These are phyloP conservation scores for Macrotis lagotis DNA, from an alignment of 2,113 vertebrate genomes.

Conservation along the genomic window DNA sequence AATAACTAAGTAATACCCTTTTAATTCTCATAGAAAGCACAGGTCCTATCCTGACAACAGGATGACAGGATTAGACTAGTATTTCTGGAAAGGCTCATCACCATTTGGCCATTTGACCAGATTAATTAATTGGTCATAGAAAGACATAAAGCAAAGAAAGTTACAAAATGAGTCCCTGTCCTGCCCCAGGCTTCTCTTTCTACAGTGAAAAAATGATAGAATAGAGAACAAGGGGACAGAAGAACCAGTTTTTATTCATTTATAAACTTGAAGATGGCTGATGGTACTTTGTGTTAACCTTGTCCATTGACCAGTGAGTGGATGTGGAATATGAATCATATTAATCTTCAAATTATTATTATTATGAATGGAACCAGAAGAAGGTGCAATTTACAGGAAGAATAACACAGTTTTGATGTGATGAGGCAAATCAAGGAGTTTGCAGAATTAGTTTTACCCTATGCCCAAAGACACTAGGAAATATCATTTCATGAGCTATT, in stretches of 20 bases:
- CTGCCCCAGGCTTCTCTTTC: background rate
- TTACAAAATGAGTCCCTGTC: background rate
- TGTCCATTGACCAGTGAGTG: background rate
- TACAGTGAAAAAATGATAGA: background rate
- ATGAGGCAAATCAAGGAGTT: background rate
- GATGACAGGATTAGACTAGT: background rate
- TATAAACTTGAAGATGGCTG: background rate
- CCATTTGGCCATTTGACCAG: background rate
- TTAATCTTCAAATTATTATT: background rate
- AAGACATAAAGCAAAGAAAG: background rate
- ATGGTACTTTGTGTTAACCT: background rate
- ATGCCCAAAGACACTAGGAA: background rate
- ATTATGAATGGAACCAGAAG: background rate
- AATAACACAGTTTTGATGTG: background rate
- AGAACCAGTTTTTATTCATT: background rate
- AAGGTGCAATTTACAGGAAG: background rate
- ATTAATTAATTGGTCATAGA: background rate
- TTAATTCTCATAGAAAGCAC: background rate
- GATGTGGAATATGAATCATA: background rate
- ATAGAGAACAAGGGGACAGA: background rate
- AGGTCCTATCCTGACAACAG: background rate
- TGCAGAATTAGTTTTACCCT: background rate
- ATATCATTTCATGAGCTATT: background rate
- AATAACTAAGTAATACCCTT: background rate
- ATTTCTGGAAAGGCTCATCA: background rate